These are phyloP conservation scores for Euproctis similis DNA, from an alignment of 2,888 invertebrate species.

Conservation along the genomic window DNA sequence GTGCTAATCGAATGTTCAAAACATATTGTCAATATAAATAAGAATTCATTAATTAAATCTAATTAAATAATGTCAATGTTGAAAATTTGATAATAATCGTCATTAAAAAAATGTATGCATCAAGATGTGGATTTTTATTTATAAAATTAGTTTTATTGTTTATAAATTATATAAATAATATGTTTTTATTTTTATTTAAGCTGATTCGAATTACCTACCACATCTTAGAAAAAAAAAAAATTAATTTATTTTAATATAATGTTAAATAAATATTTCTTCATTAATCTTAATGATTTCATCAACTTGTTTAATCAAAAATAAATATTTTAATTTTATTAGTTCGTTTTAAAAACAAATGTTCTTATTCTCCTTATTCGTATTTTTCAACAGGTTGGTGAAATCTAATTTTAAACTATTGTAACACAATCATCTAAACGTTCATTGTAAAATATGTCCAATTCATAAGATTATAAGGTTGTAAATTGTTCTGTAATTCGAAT, in stretches of 20 bases:
- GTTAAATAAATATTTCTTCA: constrained; percentile 13
- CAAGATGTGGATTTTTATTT: too few species aligned
- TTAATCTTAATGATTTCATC: constrained; percentile 13
- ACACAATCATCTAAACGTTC: constrained; percentile 29
- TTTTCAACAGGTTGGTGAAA: constrained; percentile 15
- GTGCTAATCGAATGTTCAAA: constrained; percentile 64
- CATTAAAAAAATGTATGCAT: constrained; percentile 18
- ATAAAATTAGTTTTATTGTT: too few species aligned
- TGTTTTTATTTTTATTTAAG: too few species aligned
- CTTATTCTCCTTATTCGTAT: not conserved
- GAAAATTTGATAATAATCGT: constrained; percentile 36
- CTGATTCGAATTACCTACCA: too few species aligned
- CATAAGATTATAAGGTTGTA: constrained; percentile 62
- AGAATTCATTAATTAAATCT: constrained; percentile 35
- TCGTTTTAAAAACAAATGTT: not conserved
- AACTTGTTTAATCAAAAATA: constrained; percentile 13
- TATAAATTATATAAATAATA: too few species aligned
- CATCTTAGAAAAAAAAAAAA: too few species aligned
- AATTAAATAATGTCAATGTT: constrained; percentile 48
- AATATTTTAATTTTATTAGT: constrained; percentile 1
- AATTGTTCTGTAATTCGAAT: constrained; percentile 58
- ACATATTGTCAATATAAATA: constrained; percentile 60
- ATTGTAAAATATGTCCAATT: constrained; percentile 58
- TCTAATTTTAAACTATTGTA: constrained; percentile 13
- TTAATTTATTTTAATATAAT: constrained; percentile 11